A percentile compares a stretch with the other conserved stretches of the same genome.
Evolutionary conservation across 2,888 invertebrate genomes (phyloP).

Genomic region (Fragum whitleyi): DNA sequence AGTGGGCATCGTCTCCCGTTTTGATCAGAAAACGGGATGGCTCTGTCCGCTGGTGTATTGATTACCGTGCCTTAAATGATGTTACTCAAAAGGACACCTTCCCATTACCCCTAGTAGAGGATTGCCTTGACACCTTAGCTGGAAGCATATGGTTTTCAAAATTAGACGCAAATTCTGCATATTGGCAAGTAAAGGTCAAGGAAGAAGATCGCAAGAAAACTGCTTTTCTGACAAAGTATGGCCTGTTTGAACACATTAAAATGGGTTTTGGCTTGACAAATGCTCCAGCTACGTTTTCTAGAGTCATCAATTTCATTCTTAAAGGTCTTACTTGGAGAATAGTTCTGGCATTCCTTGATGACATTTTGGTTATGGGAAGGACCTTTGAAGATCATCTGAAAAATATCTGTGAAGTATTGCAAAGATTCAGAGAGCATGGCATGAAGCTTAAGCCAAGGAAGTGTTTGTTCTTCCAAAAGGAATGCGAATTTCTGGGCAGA

Average conservation of each 20-base stretch:
- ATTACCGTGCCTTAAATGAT: slow-evolving; percentile 47
- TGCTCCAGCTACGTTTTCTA: no score
- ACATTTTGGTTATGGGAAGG: no score
- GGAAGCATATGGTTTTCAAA: no score
- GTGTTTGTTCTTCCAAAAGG: slow-evolving; percentile 9
- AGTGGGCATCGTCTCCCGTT: slow-evolving; percentile 59
- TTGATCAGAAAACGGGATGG: slow-evolving; percentile 53
- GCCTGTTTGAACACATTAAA: slow-evolving; percentile 61
- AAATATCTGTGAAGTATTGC: background rate
- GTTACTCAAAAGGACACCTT: slow-evolving; percentile 53
- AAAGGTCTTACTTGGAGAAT: slow-evolving; percentile 6
- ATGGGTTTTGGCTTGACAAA: no score
- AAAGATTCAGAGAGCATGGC: slow-evolving; percentile 13
- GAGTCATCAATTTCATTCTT: no score
- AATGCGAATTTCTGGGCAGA: slow-evolving; percentile 23
- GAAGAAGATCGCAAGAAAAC: slow-evolving; percentile 62
- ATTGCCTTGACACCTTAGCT: slow-evolving; percentile 56
- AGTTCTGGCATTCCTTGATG: no score
- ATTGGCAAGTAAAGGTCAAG: no score
- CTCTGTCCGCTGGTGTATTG: no score
- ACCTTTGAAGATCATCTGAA: no score
- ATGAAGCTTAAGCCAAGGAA: slow-evolving; percentile 18
- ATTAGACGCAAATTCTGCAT: no score
- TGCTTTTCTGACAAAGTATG: slow-evolving; percentile 66
- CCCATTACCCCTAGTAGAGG: slow-evolving; percentile 51